Evolutionary conservation across 2,797 vertebrate species (phyloP), one percentile per base, ranked within the genome.

Genomic region (Smutsia temminckii): DNA sequence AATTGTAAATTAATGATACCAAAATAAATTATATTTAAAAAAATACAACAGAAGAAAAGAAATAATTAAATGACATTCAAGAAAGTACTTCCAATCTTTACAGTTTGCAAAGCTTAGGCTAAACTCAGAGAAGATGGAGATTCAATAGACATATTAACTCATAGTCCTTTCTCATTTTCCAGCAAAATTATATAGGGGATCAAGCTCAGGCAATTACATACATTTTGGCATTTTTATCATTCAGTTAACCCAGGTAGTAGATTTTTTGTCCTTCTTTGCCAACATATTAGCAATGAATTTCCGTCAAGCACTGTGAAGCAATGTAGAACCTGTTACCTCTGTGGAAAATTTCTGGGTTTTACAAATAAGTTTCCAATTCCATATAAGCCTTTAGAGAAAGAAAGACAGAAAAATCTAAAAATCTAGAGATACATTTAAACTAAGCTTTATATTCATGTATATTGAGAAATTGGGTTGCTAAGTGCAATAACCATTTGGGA

Each of bases 91-190:
- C 3, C n/a, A 34, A 16, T 42, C 27, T 32, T 90, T 14, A 93
- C 1, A 42, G 57, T 27, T 78, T 66, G 34, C 3, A 18, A 42
- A 63, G 18, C 6, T 37, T n/a, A 64, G 55, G 69, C 57, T 68
- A 77, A 71, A 69, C 55, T 84, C 75, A 16, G 85, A 90, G 78
- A 95, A 89, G 61, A 74, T 66, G 29, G 20, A 49, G 21, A 88
- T 63, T 29, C 59, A 21, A 89, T 0, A 74, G 34, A 61, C 21
- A 37, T 21, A 40, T 23, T 63, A 93, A 69, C 8, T 34, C 29
- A 57, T 0, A 85, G 46, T 40, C 5, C 3, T 53, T 46, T 81
- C 51, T 49, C 6, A 25, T 84, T 92, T 91, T 51, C 27, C 53
- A 71, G 18, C 40, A 95, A 84, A 89, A 40, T 46, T 49, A 72